Percentiles rank a stretch among this genome's conserved stretches.
Evolutionary conservation across 2,113 vertebrate genomes (phyloP).

Genomic region (Terrapene triunguis): DNA sequence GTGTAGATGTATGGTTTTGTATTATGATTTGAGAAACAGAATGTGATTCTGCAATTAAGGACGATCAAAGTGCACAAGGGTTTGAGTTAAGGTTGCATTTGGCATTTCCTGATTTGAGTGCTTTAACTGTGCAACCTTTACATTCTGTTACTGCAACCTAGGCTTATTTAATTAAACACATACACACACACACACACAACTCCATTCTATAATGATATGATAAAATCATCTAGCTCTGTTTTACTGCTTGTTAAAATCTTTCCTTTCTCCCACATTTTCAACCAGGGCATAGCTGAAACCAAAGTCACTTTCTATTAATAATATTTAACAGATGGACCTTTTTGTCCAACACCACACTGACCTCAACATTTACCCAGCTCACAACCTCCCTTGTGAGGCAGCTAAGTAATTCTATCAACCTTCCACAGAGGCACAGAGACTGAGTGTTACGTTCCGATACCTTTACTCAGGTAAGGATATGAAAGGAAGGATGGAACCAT

Average conservation of each 20-base stretch:
- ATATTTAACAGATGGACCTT: neutral
- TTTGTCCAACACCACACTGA: neutral
- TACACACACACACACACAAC: accelerated
- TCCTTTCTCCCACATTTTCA: neutral
- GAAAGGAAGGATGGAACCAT: neutral
- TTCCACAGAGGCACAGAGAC: neutral
- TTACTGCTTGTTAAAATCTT: neutral
- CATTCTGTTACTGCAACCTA: accelerated
- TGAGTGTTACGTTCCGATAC: neutral
- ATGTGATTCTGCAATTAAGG: neutral
- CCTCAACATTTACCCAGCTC: neutral
- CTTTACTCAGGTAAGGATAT: neutral
- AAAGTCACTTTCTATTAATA: neutral
- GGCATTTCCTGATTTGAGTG: neutral
- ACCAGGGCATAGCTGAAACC: neutral
- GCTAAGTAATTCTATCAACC: neutral
- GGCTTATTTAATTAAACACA: neutral
- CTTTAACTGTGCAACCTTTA: neutral
- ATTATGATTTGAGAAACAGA: neutral
- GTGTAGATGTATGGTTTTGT: neutral
- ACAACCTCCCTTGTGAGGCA: neutral
- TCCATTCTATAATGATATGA: neutral
- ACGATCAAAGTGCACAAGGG: neutral
- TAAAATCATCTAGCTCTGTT: neutral
- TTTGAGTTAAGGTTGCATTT: neutral